Evolutionary conservation across 2,797 vertebrate genomes (phyloP).

Genomic region (Enteromius paludinosus): DNA sequence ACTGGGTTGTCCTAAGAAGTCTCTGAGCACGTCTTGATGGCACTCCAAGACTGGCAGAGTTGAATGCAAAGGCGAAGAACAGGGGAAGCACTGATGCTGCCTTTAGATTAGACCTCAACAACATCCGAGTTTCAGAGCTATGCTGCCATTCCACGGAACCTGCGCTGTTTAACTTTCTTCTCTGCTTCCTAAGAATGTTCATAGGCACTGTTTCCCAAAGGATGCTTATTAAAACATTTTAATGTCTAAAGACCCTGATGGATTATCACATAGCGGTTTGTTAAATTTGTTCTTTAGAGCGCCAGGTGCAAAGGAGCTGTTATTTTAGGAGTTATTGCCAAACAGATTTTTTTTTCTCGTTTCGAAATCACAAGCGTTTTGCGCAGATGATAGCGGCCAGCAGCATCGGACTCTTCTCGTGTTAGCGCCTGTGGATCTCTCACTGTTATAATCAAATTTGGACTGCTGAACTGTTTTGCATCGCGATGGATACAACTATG

Average conservation of each 20-base stretch:
- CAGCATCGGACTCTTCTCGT: not conserved
- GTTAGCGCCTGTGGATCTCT: slow-evolving; percentile 19
- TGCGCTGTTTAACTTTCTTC: not conserved
- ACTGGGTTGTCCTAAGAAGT: slow-evolving; percentile 32
- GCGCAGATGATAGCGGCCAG: not conserved
- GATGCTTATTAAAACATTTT: slow-evolving; percentile 3
- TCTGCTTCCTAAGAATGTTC: not conserved
- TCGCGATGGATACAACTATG: slow-evolving; percentile 49
- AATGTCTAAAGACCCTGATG: not conserved
- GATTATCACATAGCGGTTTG: slow-evolving; percentile 7
- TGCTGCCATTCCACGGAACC: not conserved
- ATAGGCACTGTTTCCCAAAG: not conserved
- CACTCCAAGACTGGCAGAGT: slow-evolving; percentile 39
- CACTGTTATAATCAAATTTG: slow-evolving; percentile 31
- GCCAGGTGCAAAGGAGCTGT: not conserved
- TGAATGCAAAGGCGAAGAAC: slow-evolving; percentile 49
- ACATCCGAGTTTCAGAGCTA: slow-evolving; percentile 12
- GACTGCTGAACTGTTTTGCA: slow-evolving; percentile 35
- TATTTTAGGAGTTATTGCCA: not conserved
- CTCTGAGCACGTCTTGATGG: slow-evolving; percentile 42
- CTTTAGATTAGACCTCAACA: slow-evolving; percentile 18
- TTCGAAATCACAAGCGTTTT: not conserved
- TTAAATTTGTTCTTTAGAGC: not conserved
- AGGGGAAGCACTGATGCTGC: slow-evolving; percentile 37
- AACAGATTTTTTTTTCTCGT: not conserved